These are phyloP conservation scores for Hipposideros armiger DNA, from an alignment of 2,113 vertebrate genomes.

Conservation along the genomic window DNA sequence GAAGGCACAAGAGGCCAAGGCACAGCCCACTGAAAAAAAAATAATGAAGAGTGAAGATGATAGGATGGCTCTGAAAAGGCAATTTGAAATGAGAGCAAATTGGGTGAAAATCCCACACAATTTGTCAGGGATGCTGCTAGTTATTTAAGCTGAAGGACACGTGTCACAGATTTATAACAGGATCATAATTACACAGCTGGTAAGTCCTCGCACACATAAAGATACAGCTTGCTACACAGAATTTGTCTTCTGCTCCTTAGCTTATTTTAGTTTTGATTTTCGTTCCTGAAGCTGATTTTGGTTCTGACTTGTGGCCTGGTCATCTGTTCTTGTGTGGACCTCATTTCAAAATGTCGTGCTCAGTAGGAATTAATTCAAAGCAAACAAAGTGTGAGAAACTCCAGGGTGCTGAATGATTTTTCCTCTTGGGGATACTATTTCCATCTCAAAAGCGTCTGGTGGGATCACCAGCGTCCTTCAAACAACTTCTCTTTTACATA, in stretches of 20 bases:
- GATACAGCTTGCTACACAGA: not conserved
- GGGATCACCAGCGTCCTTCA: not conserved
- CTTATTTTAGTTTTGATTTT: not conserved
- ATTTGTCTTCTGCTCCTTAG: not conserved
- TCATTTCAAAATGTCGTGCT: not conserved
- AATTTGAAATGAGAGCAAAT: not conserved
- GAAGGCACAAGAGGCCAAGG: not conserved
- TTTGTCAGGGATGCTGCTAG: not conserved
- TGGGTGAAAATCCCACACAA: not conserved
- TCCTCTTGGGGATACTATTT: not conserved
- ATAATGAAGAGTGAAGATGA: not conserved
- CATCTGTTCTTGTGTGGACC: not conserved
- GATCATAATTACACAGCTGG: not conserved
- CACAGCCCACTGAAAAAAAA: not conserved
- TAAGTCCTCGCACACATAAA: not conserved
- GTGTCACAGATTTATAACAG: not conserved
- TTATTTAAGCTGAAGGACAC: not conserved
- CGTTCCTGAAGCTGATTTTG: not conserved
- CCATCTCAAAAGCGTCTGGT: rapidly evolving
- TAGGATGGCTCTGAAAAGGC: not conserved
- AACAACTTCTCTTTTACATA: not conserved
- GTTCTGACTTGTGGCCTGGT: not conserved
- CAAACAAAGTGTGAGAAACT: not conserved
- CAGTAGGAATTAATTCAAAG: not conserved
- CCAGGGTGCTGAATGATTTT: not conserved